Evolutionary conservation across 2,113 vertebrate genomes (phyloP), one percentile per base, ranked within the genome.

Genomic region (Lathamus discolor): DNA sequence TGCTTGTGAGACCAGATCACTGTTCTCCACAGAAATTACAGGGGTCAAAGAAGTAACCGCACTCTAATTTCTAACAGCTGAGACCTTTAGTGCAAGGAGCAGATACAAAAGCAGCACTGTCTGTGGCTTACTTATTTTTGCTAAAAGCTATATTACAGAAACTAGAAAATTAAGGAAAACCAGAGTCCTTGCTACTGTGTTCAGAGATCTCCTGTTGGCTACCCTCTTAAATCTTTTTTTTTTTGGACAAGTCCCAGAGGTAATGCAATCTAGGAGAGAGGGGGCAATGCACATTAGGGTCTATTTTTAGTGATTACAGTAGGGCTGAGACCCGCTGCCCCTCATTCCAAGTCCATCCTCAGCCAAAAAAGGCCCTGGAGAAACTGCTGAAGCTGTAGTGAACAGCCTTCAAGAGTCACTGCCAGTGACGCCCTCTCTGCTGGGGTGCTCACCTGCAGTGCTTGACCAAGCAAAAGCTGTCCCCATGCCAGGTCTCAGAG

Each of bases 61-160:
- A 62, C 66, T 82, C 69, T 97, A 96, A 96, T 97, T 95, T 95
- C 85, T 92, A 95, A 92, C 96, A 95, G 95, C 96, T 96, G 96
- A 94, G 66, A 75, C 35, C 29, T 77, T 79, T 2, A 2, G 51
- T 48, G 44, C 59, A 93, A 78, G 83, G 48, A 70, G 43, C 41
- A 66, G 75, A 89, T 68, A 96, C 90, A 96, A 96, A 96, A 92
- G 88, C 57, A 66, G 86, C 81, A 83, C 96, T 96, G 96, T 94
- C 86, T 86, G 43, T 83, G 57, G n/a, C 41, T 91, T 57, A 66
- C 78, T 90, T 88, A 44, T 51, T 94, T 91, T 73, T 29, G 33
- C 79, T 81, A 82, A 63, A 83, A 73, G 54, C 29, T 83, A 5
- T 74, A 64, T 79, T 83, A 89, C 37, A 93, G 66, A 86, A 92